Evolutionary conservation across 2,888 invertebrate species (phyloP).

Genomic region (Dolichomitus sp.): DNA sequence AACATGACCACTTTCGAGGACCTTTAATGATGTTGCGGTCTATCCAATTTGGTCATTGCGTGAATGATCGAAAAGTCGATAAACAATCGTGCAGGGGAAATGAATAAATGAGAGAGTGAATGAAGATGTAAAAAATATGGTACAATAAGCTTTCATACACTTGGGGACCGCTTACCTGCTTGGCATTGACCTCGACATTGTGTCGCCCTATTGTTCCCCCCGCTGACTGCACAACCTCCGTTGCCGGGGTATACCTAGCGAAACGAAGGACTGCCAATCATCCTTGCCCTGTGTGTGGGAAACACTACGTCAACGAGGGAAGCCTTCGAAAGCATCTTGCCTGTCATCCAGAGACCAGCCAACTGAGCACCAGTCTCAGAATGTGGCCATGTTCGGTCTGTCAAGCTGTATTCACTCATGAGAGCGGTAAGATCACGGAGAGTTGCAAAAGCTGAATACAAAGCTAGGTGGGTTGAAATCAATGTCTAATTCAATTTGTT

Average conservation of each 20-base stretch:
- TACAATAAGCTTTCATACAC: conserved; percentile 79
- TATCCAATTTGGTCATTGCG: conserved; percentile 3
- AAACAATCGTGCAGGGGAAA: conserved; percentile 56
- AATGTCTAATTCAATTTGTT: neutral
- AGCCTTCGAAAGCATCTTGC: conserved; percentile 97
- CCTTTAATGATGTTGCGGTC: neutral
- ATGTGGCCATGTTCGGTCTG: conserved; percentile 99
- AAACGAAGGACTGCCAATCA: conserved; percentile 98
- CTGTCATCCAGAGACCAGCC: conserved; percentile 96
- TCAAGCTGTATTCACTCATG: conserved; percentile 97
- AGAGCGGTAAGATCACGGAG: conserved; percentile 91
- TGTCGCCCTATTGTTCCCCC: conserved; percentile 86
- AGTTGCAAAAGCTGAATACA: neutral
- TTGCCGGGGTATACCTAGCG: conserved; percentile 91
- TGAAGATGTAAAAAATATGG: conserved; percentile 59
- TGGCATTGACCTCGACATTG: conserved; percentile 86
- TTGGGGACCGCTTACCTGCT: conserved; percentile 85
- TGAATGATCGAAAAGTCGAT: conserved; percentile 35
- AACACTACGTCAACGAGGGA: conserved; percentile 98
- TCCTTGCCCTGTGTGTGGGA: conserved; percentile 97
- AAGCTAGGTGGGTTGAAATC: neutral
- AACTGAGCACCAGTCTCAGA: conserved; percentile 94
- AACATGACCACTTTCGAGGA: neutral
- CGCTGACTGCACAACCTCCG: conserved; percentile 86
- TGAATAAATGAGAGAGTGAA: conserved; percentile 65